Evolutionary conservation across 1,140 invertebrate genomes (phyloP).

Genomic region (Drosophila truncata): DNA sequence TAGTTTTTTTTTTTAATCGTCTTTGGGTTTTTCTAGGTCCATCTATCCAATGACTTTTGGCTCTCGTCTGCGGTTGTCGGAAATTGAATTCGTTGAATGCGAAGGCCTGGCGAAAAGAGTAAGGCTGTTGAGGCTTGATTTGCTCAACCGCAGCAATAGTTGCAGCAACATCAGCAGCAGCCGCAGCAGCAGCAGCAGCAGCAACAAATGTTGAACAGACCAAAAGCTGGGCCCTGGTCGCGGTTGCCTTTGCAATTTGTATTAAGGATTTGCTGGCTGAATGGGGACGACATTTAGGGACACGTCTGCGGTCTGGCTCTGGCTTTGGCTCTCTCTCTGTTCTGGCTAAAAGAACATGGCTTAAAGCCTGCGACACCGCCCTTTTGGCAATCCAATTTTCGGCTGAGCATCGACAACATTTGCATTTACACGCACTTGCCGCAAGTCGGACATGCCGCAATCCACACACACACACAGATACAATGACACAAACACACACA

Average conservation of each 20-base stretch:
- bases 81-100: slow-evolving; percentile 81
- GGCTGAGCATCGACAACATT: slow-evolving; percentile 77
- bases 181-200: slow-evolving; percentile 19
- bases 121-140: slow-evolving; percentile 14
- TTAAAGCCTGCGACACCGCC: slow-evolving; percentile 10
- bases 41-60: slow-evolving; percentile 45
- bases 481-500: background rate
- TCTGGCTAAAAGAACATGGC: slow-evolving; percentile 30
- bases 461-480: slow-evolving; percentile 20
- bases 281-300: slow-evolving; percentile 44
- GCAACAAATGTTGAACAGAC: slow-evolving; percentile 56
- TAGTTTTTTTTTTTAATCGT: slow-evolving; percentile 1
- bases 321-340: background rate
- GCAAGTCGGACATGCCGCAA: slow-evolving; percentile 71
- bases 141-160: slow-evolving; percentile 47
- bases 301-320: slow-evolving; percentile 57
- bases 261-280: slow-evolving; percentile 73
- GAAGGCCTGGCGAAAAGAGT: slow-evolving; percentile 43
- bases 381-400: slow-evolving; percentile 72
- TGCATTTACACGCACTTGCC: slow-evolving; percentile 81
- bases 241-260: slow-evolving; percentile 80
- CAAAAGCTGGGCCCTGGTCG: slow-evolving; percentile 59
- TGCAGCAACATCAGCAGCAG: slow-evolving; percentile 13
- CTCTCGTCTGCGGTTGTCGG: slow-evolving; percentile 64
- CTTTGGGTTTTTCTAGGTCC: background rate